Conservation (phyloP, 64 coral and sea anemone species). For the Montipora capricornis region DNA sequence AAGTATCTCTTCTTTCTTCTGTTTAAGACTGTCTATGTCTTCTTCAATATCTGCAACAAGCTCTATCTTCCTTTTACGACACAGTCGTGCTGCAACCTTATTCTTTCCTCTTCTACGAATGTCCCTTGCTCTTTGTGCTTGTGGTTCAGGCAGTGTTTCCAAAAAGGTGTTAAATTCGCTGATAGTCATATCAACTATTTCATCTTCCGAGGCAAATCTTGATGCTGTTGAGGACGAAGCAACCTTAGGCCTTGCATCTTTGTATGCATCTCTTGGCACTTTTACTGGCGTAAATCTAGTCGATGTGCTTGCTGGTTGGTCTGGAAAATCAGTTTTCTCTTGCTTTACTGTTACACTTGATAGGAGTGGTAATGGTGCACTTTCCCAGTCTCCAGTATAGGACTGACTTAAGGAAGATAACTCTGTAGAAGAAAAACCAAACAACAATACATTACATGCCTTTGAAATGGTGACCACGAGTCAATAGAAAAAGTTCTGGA, state of each 20-base stretch:
- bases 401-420: background rate
- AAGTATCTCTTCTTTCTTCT: conserved; percentile 75
- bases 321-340: conserved; percentile 23
- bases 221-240: background rate
- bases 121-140: conserved; percentile 86
- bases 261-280: conserved; percentile 5
- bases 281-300: conserved; percentile 14
- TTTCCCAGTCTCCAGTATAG: conserved; percentile 15
- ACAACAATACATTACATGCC: background rate
- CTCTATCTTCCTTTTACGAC: conserved; percentile 96
- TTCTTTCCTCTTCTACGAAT: conserved; percentile 94
- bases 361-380: conserved; percentile 1
- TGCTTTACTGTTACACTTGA: conserved; percentile 16
- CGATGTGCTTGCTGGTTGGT: conserved; percentile 7
- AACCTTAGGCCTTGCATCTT: conserved; percentile 6
- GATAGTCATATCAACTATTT: conserved; percentile 93
- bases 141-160: conserved; percentile 60
- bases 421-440: background rate
- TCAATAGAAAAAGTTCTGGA: too few relatives aligned
- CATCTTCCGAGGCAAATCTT: conserved; percentile 60
- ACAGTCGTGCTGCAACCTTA: conserved; percentile 94
- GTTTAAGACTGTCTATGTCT: conserved; percentile 53
- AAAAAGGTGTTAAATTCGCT: conserved; percentile 83
- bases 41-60: conserved; percentile 77
- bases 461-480: background rate